Evolutionary conservation across 2,113 vertebrate species (phyloP).

Genomic region (Dromas ardeola): DNA sequence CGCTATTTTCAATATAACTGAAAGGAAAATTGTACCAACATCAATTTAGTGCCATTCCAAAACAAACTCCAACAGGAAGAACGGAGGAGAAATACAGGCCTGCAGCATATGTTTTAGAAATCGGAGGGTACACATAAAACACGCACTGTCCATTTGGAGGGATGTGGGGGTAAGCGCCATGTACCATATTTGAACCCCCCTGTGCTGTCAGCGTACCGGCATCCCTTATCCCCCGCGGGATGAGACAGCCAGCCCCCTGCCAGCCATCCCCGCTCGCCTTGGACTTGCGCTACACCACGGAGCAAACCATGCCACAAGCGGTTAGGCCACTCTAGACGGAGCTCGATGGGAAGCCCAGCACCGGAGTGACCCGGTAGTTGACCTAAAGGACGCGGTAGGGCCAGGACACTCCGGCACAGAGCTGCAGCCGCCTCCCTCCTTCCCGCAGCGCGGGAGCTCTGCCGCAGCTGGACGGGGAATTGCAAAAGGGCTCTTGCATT

Average conservation of each 20-base stretch:
- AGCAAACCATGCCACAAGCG: background rate
- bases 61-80: background rate
- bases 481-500: background rate
- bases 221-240: accelerated
- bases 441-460: accelerated
- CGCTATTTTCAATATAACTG: background rate
- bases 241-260: background rate
- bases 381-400: background rate
- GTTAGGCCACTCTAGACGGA: background rate
- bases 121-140: background rate
- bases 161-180: background rate
- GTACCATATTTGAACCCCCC: background rate
- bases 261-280: background rate
- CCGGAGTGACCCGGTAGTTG: accelerated
- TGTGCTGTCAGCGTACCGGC: background rate
- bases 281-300: accelerated
- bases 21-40: background rate
- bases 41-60: background rate
- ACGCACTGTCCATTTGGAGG: background rate
- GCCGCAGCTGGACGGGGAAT: background rate
- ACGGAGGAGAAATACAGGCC: background rate
- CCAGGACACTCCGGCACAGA: background rate
- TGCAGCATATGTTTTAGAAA: background rate
- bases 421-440: background rate
- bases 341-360: background rate